These are phyloP conservation scores for Charaxes varanes DNA, from an alignment of 1,140 invertebrate genomes.

Conservation along the genomic window DNA sequence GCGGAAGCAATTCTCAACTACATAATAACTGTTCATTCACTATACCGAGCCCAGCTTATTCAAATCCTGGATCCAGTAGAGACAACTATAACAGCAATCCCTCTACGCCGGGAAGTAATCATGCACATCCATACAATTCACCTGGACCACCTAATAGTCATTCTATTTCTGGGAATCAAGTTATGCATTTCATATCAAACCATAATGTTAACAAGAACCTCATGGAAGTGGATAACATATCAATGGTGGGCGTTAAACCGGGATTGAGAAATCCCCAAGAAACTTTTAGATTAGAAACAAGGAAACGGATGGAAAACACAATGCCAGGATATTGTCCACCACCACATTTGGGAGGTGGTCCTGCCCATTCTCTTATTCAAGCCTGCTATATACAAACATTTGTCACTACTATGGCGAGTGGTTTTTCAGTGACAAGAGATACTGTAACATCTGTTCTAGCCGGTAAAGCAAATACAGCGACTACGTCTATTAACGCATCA, in stretches of 20 bases:
- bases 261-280: slow-evolving; percentile 43
- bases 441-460: slow-evolving; percentile 86
- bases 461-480: slow-evolving; percentile 83
- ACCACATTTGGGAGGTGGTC: slow-evolving; percentile 52
- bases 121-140: slow-evolving; percentile 54
- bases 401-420: slow-evolving; percentile 85
- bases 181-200: slow-evolving; percentile 70
- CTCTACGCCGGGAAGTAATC: slow-evolving; percentile 50
- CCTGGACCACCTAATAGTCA: slow-evolving; percentile 48
- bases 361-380: slow-evolving; percentile 55
- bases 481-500: slow-evolving; percentile 81
- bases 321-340: slow-evolving; percentile 70
- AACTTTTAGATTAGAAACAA: slow-evolving; percentile 36
- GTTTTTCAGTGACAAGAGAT: slow-evolving; percentile 82
- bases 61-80: slow-evolving; percentile 53
- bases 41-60: slow-evolving; percentile 60
- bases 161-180: slow-evolving; percentile 50
- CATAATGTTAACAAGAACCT: slow-evolving; percentile 67
- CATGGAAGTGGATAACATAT: slow-evolving; percentile 71
- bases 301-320: slow-evolving; percentile 46
- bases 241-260: slow-evolving; percentile 62
- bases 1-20: slow-evolving; percentile 50
- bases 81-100: slow-evolving; percentile 62
- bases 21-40: slow-evolving; percentile 56
- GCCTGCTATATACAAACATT: slow-evolving; percentile 63